Evolutionary conservation across 1,140 invertebrate genomes (phyloP).

Genomic region (Hypothenemus hampei): DNA sequence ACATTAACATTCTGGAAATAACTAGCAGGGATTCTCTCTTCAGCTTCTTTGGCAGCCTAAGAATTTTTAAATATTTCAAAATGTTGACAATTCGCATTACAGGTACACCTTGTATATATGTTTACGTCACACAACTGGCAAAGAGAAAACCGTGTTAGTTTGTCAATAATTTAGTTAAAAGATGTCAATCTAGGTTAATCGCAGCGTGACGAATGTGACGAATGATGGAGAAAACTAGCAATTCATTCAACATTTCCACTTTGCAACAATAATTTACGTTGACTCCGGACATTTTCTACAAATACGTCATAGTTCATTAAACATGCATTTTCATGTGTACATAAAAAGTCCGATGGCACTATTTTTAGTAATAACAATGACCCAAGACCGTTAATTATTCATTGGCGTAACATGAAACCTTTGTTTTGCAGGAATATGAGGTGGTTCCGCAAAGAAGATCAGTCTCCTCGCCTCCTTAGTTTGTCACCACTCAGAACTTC

Average conservation of each 20-base stretch:
- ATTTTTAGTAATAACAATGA: too few relatives aligned
- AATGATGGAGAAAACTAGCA: slow-evolving; percentile 7
- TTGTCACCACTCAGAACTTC: slow-evolving; percentile 55
- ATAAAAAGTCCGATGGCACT: too few relatives aligned
- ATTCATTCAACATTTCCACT: too few relatives aligned
- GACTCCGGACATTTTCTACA: too few relatives aligned
- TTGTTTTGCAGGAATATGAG: slow-evolving; percentile 50
- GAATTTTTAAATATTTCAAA: slow-evolving; percentile 22
- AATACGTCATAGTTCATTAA: not conserved
- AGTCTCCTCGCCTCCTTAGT: slow-evolving; percentile 63
- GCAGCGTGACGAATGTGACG: slow-evolving; percentile 12
- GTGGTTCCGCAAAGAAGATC: slow-evolving; percentile 64
- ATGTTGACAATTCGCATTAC: too few relatives aligned
- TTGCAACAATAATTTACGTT: too few relatives aligned
- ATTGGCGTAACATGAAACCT: not conserved
- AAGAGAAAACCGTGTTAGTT: slow-evolving; percentile 23
- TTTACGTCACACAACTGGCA: not conserved
- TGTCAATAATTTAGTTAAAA: slow-evolving; percentile 21
- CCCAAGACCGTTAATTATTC: too few relatives aligned
- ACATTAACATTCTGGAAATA: slow-evolving; percentile 22
- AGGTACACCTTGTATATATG: too few relatives aligned
- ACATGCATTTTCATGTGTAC: too few relatives aligned
- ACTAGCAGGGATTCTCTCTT: slow-evolving; percentile 3
- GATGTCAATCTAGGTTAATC: slow-evolving; percentile 23
- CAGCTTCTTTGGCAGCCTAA: slow-evolving; percentile 7